These are phyloP conservation scores for Cosmia trapezina DNA, from an alignment of 2,888 invertebrate genomes.

Conservation along the genomic window DNA sequence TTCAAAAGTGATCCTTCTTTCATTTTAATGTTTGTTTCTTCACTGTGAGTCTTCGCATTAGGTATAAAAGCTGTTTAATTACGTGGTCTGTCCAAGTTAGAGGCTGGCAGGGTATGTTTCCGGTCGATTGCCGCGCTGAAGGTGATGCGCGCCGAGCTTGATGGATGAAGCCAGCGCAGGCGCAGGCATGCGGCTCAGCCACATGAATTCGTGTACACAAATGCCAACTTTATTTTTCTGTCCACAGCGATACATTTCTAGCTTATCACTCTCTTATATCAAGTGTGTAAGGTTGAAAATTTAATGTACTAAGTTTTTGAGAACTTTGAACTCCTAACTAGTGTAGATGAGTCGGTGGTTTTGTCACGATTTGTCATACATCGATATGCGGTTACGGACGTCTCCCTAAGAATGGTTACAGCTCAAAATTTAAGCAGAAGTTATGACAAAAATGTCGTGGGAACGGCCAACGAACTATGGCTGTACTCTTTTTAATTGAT, in stretches of 20 bases:
- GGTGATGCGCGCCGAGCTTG: slow-evolving; percentile 88
- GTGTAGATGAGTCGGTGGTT: slow-evolving; percentile 87
- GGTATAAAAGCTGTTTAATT: slow-evolving; percentile 55
- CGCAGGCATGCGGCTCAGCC: slow-evolving; percentile 83
- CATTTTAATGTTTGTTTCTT: slow-evolving; percentile 24
- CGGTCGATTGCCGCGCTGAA: slow-evolving; percentile 86
- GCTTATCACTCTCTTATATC: slow-evolving; percentile 56
- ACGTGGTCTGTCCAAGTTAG: slow-evolving; percentile 68
- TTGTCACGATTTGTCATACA: slow-evolving; percentile 90
- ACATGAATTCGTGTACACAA: slow-evolving; percentile 81
- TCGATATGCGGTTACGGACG: slow-evolving; percentile 83
- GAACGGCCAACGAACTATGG: slow-evolving; percentile 81
- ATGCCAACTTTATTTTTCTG: slow-evolving; percentile 72
- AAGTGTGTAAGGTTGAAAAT: slow-evolving; percentile 69
- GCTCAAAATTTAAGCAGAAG: slow-evolving; percentile 80
- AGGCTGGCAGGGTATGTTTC: slow-evolving; percentile 81
- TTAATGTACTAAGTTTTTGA: slow-evolving; percentile 22
- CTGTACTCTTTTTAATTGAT: slow-evolving; percentile 76
- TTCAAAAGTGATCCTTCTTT: slow-evolving; percentile 18
- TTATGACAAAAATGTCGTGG: slow-evolving; percentile 87
- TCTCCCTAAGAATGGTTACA: slow-evolving; percentile 73
- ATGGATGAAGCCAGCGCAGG: slow-evolving; percentile 87
- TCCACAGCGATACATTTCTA: slow-evolving; percentile 40
- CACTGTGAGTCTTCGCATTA: slow-evolving; percentile 38
- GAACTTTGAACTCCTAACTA: slow-evolving; percentile 64